Evolutionary conservation across 2,888 invertebrate genomes (phyloP), one percentile per base, ranked within the genome.

Genomic region (Nemurella pictetii): DNA sequence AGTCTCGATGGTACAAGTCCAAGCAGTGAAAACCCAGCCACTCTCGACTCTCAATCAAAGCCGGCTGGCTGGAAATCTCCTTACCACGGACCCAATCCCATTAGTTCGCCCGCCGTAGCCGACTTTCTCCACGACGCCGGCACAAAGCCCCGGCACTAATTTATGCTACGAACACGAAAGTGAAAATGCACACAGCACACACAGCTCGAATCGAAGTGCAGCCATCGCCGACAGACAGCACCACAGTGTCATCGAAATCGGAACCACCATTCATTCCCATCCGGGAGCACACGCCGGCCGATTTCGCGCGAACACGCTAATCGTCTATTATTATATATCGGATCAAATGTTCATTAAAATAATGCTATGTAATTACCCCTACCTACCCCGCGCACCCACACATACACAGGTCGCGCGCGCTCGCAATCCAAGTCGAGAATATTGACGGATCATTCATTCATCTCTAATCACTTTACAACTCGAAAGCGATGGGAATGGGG

Each of bases 361-460:
- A 26, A 75, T 75, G 75, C 75, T 20, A 55, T 55, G 55, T 55
- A 55, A 75, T 75, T 75, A 75, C 26, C 75, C 75, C 75, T 26
- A 75, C 75, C 28, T 26, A 75, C 75, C 28, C 75, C 28, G 26
- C 4, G 7, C 55, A 1, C 12, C 55, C n/a, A n/a, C n/a, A n/a
- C n/a, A n/a, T n/a, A n/a, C n/a, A n/a, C n/a, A n/a, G n/a, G n/a
- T n/a, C n/a, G n/a, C n/a, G n/a, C n/a, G n/a, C n/a, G n/a, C n/a
- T n/a, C n/a, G n/a, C n/a, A n/a, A n/a, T n/a, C n/a, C n/a, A n/a
- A n/a, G 28, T 75, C 75, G 27, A 26, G 75, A n/a, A n/a, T n/a
- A n/a, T 75, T 75, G 75, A 28, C 75, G 75, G 55, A 75, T 75
- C 75, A 75, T 80, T 84, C 84, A 84, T 80, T 84, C 80, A 84